Base-by-base conservation (phyloP, 2,113 vertebrate genomes). In the Drymodes brunneopygia region DNA sequence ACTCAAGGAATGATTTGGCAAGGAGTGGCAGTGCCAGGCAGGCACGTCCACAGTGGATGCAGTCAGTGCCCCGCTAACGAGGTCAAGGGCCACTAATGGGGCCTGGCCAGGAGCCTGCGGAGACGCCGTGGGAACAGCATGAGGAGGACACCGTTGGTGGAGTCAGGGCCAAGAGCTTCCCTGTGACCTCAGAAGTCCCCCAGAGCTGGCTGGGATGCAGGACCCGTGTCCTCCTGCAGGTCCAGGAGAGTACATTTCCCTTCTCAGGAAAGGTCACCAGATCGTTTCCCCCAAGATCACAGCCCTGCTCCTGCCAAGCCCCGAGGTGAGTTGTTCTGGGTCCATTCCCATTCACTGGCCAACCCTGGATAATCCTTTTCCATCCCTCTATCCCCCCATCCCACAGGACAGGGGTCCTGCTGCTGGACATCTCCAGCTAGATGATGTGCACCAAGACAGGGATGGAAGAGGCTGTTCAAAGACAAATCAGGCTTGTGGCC, bases 371-470 rank as follows among this genome's bases (percentile, higher is more conserved):
- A 29, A 50, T 31, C 20, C 24, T 4, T 2, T 36, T 66, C 36
- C 38, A 33, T 22, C 15, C 31, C 50, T 83, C 40, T 4, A 6
- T 47, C 31, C 33, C 50, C 27, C 11, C 23, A 27, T 35, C 33
- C 42, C 33, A 20, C 22, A 15, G 21, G 31, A 4, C 0, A 1
- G 6, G 27, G 40, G 11, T 40, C 3, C 18, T 7, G 4, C 21
- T 15, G 7, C n/a, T 40, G 38, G 38, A 38, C 38, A 38, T 31
- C 50, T 69, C 12, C 16, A 24, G 25, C 29, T 40, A 71, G 23
- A 8, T 40, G 31, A 11, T n/a, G 22, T 13, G 48, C 11, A 10
- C 15, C 17, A 7, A 28, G 38, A 9, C 0, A 0, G 36, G 35
- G n/a, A 9, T 51, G 28, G 48, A 58, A 53, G 65, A 45, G 7